Conservation (phyloP, 2,797 vertebrate species). For the Petrocephalus sullivani region DNA sequence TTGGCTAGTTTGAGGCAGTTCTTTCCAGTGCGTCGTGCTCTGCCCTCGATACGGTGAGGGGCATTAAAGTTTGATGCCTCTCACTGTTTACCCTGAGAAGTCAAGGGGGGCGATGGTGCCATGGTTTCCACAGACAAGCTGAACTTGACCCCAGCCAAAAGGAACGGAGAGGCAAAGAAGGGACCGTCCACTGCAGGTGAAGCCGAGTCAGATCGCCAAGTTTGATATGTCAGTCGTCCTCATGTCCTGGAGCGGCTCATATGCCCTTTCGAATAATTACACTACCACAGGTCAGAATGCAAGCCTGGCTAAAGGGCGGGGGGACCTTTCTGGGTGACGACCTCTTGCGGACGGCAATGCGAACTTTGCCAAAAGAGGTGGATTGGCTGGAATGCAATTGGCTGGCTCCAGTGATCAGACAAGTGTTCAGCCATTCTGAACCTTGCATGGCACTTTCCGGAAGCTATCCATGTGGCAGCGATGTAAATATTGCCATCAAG, state of each 20-base stretch:
- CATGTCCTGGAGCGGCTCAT: neutral
- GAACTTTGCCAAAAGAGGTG: neutral
- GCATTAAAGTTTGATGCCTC: slow-evolving; percentile 9
- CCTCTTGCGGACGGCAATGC: neutral
- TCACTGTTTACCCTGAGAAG: neutral
- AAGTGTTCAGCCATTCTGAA: neutral
- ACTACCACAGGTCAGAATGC: neutral
- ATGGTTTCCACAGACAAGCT: neutral
- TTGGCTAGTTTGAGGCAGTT: neutral
- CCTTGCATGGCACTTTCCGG: neutral
- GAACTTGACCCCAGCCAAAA: neutral
- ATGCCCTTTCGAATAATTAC: neutral
- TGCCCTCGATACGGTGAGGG: neutral
- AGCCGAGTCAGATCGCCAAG: neutral
- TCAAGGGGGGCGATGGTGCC: neutral
- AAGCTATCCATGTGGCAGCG: neutral
- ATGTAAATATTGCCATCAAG: neutral
- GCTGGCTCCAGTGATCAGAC: neutral
- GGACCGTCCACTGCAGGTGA: neutral
- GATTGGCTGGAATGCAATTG: neutral
- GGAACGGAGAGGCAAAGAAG: neutral
- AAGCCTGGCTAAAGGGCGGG: neutral
- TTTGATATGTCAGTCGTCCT: neutral
- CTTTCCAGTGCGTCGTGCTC: neutral
- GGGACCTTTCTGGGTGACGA: neutral